These are phyloP conservation scores for Trinectes maculatus DNA, from an alignment of 2,113 vertebrate species.

Conservation along the genomic window DNA sequence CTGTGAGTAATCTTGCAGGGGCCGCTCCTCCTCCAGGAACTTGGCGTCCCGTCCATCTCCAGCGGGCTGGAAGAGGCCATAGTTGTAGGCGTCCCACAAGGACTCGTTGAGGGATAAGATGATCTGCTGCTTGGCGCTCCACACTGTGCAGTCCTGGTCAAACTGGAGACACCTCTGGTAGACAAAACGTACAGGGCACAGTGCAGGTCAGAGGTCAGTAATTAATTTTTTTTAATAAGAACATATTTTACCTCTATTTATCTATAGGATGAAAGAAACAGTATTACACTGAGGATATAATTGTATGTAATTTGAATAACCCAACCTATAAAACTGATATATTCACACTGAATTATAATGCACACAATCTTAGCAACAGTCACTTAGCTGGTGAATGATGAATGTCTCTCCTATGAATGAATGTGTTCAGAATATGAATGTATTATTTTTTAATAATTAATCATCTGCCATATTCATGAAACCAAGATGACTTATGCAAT, in stretches of 20 bases:
- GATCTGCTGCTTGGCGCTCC: constrained; percentile 92
- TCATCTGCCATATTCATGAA: constrained; percentile 37
- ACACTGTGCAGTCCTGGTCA: constrained; percentile 89
- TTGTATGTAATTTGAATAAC: too few species aligned
- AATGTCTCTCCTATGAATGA: constrained; percentile 26
- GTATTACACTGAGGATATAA: too few species aligned
- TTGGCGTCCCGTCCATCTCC: constrained; percentile 90
- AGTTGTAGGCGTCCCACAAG: constrained; percentile 91
- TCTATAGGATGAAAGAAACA: too few species aligned
- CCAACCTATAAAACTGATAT: too few species aligned
- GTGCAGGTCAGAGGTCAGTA: constrained; percentile 7
- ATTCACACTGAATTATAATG: too few species aligned
- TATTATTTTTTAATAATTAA: constrained; percentile 59
- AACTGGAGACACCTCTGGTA: constrained; percentile 91
- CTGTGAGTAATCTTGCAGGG: constrained; percentile 88
- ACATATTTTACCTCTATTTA: too few species aligned
- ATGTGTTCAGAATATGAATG: constrained; percentile 56
- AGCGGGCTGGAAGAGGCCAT: constrained; percentile 93
- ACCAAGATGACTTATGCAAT: constrained; percentile 15
- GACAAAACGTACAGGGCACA: constrained; percentile 16
- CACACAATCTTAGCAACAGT: too few species aligned
- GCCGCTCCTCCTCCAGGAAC: constrained; percentile 90
- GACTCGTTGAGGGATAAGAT: constrained; percentile 89
- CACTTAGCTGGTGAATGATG: constrained; percentile 16
- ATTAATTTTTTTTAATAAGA: too few species aligned